A percentile compares a stretch with the other conserved stretches of the same genome.
phyloP scores from a whole-genome alignment of 2,888 invertebrate species.

The Ectemnius lituratus region DNA sequence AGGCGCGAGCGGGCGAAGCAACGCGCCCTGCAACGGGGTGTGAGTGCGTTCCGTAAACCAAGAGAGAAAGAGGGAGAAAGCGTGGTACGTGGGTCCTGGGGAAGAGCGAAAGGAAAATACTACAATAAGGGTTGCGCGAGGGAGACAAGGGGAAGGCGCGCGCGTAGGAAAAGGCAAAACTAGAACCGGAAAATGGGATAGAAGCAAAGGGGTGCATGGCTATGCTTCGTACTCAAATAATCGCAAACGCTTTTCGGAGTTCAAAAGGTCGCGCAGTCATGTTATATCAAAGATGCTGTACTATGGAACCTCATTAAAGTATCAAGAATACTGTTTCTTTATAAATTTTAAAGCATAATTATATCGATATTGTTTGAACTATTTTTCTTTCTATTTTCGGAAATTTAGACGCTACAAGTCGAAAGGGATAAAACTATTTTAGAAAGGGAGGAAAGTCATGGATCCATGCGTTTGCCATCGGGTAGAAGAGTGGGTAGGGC shows the following conservation, averaged over 20 bases:
- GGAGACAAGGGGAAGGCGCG: neutral
- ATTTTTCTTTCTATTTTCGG: too few species aligned
- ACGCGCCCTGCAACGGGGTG: neutral
- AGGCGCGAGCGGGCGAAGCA: conserved; percentile 29
- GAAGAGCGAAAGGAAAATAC: neutral
- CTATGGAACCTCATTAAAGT: too few species aligned
- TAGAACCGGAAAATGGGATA: conserved; percentile 1
- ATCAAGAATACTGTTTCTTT: too few species aligned
- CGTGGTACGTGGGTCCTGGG: neutral
- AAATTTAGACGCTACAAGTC: too few species aligned
- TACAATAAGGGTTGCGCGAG: neutral
- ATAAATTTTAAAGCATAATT: too few species aligned
- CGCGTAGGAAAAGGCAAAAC: neutral
- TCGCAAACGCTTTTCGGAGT: too few species aligned
- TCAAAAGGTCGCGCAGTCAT: too few species aligned
- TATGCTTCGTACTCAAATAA: too few species aligned
- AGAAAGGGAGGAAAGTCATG: neutral
- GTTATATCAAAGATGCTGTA: too few species aligned
- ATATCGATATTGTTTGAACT: too few species aligned
- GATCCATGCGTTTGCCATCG: neutral
- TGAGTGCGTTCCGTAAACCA: neutral
- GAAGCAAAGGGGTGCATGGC: conserved; percentile 2
- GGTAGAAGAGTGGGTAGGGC: conserved; percentile 23
- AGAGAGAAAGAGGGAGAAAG: neutral
- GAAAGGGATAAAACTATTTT: neutral